Evolutionary conservation across 2,797 vertebrate species (phyloP).

Genomic region (Sarcoramphus papa): DNA sequence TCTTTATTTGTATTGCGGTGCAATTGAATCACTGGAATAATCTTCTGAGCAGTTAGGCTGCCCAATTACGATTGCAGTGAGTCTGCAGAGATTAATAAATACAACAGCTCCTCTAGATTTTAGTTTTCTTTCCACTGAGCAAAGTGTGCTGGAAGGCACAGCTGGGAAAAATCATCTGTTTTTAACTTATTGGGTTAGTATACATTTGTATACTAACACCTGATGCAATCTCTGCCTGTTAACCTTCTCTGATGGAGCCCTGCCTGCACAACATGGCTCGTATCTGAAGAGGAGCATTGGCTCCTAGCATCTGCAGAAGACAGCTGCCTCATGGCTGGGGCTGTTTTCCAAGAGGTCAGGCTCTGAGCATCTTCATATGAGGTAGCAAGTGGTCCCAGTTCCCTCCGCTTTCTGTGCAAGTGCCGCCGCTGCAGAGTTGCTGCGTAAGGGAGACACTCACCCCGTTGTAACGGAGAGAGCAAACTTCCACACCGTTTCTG

Average conservation of each 20-base stretch:
- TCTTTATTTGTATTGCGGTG: background rate
- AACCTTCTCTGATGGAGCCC: background rate
- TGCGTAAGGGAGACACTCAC: background rate
- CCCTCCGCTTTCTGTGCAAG: background rate
- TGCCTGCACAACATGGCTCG: background rate
- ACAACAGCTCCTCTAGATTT: background rate
- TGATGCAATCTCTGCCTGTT: background rate
- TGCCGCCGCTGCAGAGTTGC: accelerated
- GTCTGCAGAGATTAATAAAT: background rate
- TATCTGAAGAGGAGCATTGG: background rate
- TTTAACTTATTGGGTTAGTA: background rate
- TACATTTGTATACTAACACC: background rate
- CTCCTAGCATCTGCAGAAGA: background rate
- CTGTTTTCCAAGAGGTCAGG: accelerated
- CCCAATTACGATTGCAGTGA: background rate
- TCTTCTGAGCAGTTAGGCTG: background rate
- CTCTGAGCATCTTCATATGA: background rate
- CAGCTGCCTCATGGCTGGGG: background rate
- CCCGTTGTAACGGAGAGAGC: accelerated
- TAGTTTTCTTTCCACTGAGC: background rate
- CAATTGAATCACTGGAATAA: background rate
- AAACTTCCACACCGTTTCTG: background rate
- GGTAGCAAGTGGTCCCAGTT: background rate
- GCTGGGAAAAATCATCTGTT: background rate
- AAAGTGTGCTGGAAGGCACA: background rate